Evolutionary conservation across 2,797 vertebrate genomes (phyloP).

Genomic region (Chelon auratus): DNA sequence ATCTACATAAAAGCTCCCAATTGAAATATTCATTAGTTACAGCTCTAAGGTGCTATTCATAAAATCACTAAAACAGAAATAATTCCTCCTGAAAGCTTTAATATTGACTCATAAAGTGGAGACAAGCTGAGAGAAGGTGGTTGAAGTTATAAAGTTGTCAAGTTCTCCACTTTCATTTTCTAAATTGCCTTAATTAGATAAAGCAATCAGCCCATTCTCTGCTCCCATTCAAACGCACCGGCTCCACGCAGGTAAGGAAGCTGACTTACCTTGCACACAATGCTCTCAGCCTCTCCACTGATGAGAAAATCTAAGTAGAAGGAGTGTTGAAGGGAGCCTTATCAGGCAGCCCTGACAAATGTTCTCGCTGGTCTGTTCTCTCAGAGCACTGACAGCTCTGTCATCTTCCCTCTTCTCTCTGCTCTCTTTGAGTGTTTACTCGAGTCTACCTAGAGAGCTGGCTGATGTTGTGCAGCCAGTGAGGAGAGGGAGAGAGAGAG

Average conservation of each 20-base stretch:
- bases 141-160: constrained; percentile 28
- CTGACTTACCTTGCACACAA: constrained; percentile 74
- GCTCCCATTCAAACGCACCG: constrained; percentile 26
- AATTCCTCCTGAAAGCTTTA: constrained; percentile 15
- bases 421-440: constrained; percentile 78
- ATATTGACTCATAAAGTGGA: constrained; percentile 7
- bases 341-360: constrained; percentile 60
- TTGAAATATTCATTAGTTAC: no score
- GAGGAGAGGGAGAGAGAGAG: constrained; percentile 54
- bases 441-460: constrained; percentile 80
- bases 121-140: neutral
- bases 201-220: constrained; percentile 35
- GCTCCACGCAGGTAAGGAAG: constrained; percentile 64
- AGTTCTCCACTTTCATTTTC: constrained; percentile 8
- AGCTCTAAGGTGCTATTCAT: neutral
- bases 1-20: neutral
- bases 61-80: neutral
- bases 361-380: constrained; percentile 66
- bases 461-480: constrained; percentile 82
- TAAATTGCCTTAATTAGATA: constrained; percentile 18
- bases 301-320: constrained; percentile 52
- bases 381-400: constrained; percentile 82
- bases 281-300: constrained; percentile 49
- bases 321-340: constrained; percentile 31
- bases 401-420: constrained; percentile 76